Conservation (phyloP, 1,140 invertebrate genomes). For the Anastatus disparis region DNA sequence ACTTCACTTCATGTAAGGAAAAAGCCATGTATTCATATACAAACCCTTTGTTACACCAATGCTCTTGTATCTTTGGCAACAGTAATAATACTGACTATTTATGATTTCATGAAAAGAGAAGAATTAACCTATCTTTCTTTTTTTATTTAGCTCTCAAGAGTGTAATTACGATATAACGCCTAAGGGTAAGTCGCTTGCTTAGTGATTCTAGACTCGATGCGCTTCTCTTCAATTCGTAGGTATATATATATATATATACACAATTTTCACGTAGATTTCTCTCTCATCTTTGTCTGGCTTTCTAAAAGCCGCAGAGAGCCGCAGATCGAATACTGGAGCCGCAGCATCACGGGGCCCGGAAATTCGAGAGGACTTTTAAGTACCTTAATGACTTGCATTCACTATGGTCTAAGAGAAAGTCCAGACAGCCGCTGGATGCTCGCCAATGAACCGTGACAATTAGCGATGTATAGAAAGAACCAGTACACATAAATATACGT, state of each 20-base stretch:
- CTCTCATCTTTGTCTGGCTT: neutral
- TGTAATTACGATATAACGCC: slow-evolving; percentile 14
- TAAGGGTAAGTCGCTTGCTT: no score
- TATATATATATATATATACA: neutral
- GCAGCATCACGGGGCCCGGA: slow-evolving; percentile 6
- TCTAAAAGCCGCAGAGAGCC: neutral
- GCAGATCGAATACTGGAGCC: neutral
- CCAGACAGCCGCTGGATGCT: slow-evolving; percentile 49
- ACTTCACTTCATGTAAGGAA: no score
- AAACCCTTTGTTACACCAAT: no score
- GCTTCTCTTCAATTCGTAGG: neutral
- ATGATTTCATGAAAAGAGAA: neutral
- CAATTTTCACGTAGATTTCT: neutral
- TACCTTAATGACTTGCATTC: slow-evolving; percentile 54
- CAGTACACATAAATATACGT: no score
- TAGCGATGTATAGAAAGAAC: slow-evolving; percentile 52
- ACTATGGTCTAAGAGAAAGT: slow-evolving; percentile 34
- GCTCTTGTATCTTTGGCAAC: no score
- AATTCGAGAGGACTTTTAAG: slow-evolving; percentile 47
- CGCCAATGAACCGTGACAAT: slow-evolving; percentile 52
- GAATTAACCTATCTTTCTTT: no score
- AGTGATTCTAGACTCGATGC: slow-evolving; percentile 33
- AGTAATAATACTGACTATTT: neutral
- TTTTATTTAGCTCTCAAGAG: neutral
- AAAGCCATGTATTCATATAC: no score